Conservation (phyloP, 2,888 invertebrate genomes). For the Apodemia duryi region DNA sequence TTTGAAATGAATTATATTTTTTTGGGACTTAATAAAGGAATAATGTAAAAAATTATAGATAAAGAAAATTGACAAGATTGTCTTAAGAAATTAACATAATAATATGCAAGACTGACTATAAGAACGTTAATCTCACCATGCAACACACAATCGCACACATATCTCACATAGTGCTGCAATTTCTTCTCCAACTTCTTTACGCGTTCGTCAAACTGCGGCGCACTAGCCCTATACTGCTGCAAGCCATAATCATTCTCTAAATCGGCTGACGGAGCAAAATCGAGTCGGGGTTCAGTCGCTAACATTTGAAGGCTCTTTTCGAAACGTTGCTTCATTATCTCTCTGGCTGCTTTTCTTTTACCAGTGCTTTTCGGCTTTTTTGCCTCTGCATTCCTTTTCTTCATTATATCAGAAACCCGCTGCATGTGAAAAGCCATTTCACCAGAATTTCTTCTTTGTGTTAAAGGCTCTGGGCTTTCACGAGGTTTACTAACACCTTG, state of each 20-base stretch:
- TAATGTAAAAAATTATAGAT: not conserved
- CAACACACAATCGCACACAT: constrained; percentile 51
- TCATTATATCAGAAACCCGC: constrained; percentile 85
- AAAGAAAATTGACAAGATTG: not conserved
- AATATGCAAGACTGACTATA: constrained; percentile 3
- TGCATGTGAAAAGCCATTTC: constrained; percentile 82
- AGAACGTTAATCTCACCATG: constrained; percentile 43
- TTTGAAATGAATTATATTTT: not conserved
- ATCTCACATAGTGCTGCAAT: constrained; percentile 70
- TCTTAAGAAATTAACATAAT: not conserved
- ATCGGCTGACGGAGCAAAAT: constrained; percentile 79
- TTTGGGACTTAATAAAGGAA: not conserved
- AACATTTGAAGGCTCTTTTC: constrained; percentile 93
- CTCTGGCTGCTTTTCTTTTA: constrained; percentile 59
- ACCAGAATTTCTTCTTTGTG: constrained; percentile 47
- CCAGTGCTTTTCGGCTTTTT: constrained; percentile 49
- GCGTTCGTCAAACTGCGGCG: constrained; percentile 90
- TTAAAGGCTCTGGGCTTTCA: constrained; percentile 33
- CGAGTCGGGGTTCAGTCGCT: constrained; percentile 85
- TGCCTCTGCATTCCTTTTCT: constrained; percentile 81
- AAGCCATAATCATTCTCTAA: constrained; percentile 90
- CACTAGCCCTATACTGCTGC: constrained; percentile 91
- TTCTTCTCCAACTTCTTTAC: constrained; percentile 86
- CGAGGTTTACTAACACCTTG: constrained; percentile 42
- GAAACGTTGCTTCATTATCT: constrained; percentile 88